A percentile compares a stretch with the other conserved stretches of the same genome.
Conservation (phyloP, 1,140 invertebrate species). For the Scaptomyza graminum region DNA sequence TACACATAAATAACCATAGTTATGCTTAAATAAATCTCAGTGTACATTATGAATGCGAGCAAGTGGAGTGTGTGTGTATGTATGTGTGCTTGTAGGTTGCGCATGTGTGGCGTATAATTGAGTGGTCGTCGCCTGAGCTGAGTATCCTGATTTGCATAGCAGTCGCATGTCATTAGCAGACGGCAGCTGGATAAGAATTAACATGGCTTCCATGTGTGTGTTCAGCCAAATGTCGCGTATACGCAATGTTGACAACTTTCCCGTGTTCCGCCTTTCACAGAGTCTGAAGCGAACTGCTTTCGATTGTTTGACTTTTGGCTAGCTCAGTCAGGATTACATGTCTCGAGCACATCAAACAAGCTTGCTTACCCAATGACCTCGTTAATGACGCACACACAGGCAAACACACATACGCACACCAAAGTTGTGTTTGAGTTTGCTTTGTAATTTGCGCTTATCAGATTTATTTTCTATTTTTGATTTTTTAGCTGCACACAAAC, state of each 20-base stretch:
- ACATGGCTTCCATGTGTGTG: slow-evolving; percentile 48
- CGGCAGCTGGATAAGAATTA: slow-evolving; percentile 28
- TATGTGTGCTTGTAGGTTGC: slow-evolving; percentile 15
- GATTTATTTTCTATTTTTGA: slow-evolving; percentile 79
- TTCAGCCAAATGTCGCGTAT: slow-evolving; percentile 56
- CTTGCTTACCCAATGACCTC: slow-evolving; percentile 80
- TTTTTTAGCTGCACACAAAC: slow-evolving; percentile 61
- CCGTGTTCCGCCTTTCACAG: slow-evolving; percentile 1
- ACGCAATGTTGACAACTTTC: slow-evolving; percentile 35
- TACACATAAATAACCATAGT: no score
- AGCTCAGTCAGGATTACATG: slow-evolving; percentile 69
- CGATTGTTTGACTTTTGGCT: slow-evolving; percentile 53
- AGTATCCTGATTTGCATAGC: slow-evolving; percentile 56
- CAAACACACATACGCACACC: slow-evolving; percentile 13
- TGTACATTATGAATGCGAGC: not conserved
- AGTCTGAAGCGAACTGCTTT: slow-evolving; percentile 23
- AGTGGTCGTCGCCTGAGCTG: slow-evolving; percentile 58
- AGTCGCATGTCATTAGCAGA: slow-evolving; percentile 43
- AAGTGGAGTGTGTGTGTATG: no score
- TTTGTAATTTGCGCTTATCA: slow-evolving; percentile 81
- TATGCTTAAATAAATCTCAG: not conserved
- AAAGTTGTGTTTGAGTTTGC: slow-evolving; percentile 54
- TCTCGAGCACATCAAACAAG: slow-evolving; percentile 81
- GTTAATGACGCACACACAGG: slow-evolving; percentile 66
- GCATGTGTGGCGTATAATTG: slow-evolving; percentile 70